Conservation (phyloP, 2,113 vertebrate genomes). For the Miniopterus natalensis region DNA sequence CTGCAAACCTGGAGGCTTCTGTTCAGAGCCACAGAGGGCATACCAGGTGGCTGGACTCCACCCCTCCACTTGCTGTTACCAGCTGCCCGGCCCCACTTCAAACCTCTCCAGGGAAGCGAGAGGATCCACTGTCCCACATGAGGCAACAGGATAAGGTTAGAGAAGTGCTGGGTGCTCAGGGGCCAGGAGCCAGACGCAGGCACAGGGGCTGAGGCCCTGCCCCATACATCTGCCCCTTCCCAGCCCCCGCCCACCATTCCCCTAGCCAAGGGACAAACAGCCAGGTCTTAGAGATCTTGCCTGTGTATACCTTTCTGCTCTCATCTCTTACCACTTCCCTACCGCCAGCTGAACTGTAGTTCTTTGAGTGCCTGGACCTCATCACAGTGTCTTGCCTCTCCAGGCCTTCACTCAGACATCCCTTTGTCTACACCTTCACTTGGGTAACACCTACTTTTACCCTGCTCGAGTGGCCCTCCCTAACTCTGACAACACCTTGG, state of each 20-base stretch:
- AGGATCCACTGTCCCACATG: neutral
- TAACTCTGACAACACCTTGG: neutral
- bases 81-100: neutral
- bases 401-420: accelerated
- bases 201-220: neutral
- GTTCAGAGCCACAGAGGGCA: neutral
- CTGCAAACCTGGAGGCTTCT: neutral
- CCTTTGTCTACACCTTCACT: neutral
- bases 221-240: neutral
- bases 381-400: neutral
- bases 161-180: accelerated
- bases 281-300: neutral
- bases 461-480: neutral
- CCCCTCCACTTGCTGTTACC: neutral
- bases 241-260: neutral
- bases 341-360: no score
- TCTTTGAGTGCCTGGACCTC: neutral
- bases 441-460: neutral
- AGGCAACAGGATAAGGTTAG: neutral
- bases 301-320: neutral
- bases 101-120: neutral
- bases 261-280: accelerated
- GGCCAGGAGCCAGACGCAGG: neutral
- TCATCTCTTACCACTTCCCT: neutral
- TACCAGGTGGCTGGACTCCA: accelerated